Conservation (phyloP, 1,140 invertebrate species). For the Archegozetes longisetosus region DNA sequence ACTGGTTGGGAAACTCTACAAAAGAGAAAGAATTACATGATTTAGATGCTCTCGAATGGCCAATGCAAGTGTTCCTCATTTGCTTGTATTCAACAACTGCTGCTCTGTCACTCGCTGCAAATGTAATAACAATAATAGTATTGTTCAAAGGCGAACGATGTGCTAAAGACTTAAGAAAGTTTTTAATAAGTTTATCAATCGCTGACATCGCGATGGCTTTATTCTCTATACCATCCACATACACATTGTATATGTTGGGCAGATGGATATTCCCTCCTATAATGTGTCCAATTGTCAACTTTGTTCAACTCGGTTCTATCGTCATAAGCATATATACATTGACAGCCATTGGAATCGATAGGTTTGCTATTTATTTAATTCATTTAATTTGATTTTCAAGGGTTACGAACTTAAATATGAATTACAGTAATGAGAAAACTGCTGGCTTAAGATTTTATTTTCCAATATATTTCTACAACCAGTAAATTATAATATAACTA, state of each 20-base stretch:
- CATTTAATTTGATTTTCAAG: not conserved
- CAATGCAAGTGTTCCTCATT: constrained; percentile 26
- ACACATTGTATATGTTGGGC: constrained; percentile 31
- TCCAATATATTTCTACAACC: not conserved
- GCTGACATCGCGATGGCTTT: constrained; percentile 32
- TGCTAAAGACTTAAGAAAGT: constrained; percentile 27
- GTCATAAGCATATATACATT: constrained; percentile 32
- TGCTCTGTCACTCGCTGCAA: constrained; percentile 26
- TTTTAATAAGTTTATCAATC: constrained; percentile 31
- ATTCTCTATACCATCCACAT: constrained; percentile 34
- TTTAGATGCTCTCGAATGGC: not conserved
- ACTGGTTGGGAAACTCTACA: too few relatives aligned
- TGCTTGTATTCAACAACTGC: constrained; percentile 29
- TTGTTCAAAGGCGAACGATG: constrained; percentile 28
- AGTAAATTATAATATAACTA: constrained; percentile 1
- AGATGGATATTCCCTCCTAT: constrained; percentile 29
- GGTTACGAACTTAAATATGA: not conserved
- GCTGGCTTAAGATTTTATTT: not conserved
- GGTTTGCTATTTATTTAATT: constrained; percentile 23
- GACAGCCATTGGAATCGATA: constrained; percentile 31
- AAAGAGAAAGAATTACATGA: too few relatives aligned
- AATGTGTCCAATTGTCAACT: constrained; percentile 31
- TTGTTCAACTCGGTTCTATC: constrained; percentile 31
- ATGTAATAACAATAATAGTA: constrained; percentile 29
- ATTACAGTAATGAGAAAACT: not conserved